Conservation (phyloP, 1,140 invertebrate genomes). For the Zaprionus camerounensis region DNA sequence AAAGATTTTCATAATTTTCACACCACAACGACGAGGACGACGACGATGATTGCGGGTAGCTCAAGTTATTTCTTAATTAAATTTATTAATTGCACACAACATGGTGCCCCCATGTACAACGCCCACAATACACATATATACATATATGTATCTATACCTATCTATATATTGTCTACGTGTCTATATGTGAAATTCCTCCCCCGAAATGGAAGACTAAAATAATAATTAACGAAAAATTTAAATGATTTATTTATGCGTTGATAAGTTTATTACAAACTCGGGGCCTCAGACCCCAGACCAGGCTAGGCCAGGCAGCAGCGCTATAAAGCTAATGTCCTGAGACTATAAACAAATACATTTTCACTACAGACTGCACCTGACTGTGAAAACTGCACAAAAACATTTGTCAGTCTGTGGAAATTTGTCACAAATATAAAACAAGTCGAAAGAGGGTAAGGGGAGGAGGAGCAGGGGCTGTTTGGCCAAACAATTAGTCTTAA, state of each 20-base stretch:
- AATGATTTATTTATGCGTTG: constrained; percentile 71
- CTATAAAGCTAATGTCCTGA: constrained; percentile 38
- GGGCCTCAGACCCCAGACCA: constrained; percentile 1
- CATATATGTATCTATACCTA: not conserved
- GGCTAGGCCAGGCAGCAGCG: not conserved
- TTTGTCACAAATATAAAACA: constrained; percentile 49
- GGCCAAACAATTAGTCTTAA: constrained; percentile 67
- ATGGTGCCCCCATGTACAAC: constrained; percentile 57
- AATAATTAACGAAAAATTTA: constrained; percentile 48
- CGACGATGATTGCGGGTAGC: constrained; percentile 50
- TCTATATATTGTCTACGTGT: not conserved
- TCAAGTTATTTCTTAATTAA: constrained; percentile 81
- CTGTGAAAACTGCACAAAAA: constrained; percentile 10
- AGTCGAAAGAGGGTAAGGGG: not conserved
- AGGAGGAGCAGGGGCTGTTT: constrained; percentile 23
- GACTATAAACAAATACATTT: constrained; percentile 13
- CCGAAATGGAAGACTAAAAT: constrained; percentile 14
- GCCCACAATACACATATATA: constrained; percentile 29
- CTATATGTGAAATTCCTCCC: constrained; percentile 19
- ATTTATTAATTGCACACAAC: constrained; percentile 83
- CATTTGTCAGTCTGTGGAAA: not conserved
- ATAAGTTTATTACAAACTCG: constrained; percentile 54
- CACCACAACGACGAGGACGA: constrained; percentile 60
- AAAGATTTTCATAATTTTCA: constrained; percentile 81
- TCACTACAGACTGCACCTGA: not conserved